Conservation (phyloP, 2,888 invertebrate genomes). For the Sphaeridia pumilis region DNA sequence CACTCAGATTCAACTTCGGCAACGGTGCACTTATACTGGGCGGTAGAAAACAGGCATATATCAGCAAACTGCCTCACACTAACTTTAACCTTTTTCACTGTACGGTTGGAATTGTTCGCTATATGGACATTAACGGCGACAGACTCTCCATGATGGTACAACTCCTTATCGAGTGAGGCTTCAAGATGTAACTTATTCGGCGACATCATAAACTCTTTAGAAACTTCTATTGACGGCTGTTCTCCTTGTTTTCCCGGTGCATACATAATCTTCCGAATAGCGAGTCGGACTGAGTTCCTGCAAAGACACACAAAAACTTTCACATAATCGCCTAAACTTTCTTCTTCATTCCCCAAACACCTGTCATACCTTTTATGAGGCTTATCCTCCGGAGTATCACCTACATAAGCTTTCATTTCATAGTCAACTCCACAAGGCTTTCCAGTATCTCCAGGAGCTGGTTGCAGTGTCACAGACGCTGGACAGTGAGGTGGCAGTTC, state of each 20-base stretch:
- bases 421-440: conserved; percentile 99
- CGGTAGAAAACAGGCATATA: conserved; percentile 97
- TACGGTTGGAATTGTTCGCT: conserved; percentile 97
- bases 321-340: too few species aligned
- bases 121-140: conserved; percentile 98
- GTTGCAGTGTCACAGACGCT: conserved; percentile 95
- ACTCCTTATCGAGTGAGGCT: conserved; percentile 94
- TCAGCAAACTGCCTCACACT: conserved; percentile 71
- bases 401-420: conserved; percentile 93
- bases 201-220: conserved; percentile 99
- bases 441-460: conserved; percentile 78
- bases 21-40: conserved; percentile 98
- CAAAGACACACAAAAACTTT: too few species aligned
- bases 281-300: conserved; percentile 85
- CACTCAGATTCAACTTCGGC: conserved; percentile 97
- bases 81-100: conserved; percentile 88
- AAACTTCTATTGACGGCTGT: conserved; percentile 96
- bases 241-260: conserved; percentile 95
- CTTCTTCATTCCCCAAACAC: too few species aligned
- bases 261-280: conserved; percentile 98
- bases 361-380: conserved; percentile 90
- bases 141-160: conserved; percentile 92
- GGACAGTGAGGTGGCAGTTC: conserved; percentile 96
- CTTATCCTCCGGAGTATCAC: conserved; percentile 84
- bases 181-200: conserved; percentile 96